Conservation (phyloP, 2,888 invertebrate species). For the Graphium colonna region DNA sequence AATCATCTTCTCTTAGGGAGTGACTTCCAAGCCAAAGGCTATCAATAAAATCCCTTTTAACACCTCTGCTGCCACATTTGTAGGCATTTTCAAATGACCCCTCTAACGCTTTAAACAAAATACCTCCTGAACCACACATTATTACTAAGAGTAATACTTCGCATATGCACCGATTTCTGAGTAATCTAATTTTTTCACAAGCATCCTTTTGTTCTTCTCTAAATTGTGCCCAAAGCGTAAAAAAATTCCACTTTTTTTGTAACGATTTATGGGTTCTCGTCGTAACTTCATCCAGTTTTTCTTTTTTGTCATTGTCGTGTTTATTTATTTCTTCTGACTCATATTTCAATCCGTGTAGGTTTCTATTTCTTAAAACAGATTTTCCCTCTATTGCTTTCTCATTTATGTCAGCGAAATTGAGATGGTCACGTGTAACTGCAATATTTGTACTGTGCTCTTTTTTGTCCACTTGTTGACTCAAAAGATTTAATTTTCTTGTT, state of each 20-base stretch:
- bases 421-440: conserved; percentile 27
- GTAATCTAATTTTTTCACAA: conserved; percentile 70
- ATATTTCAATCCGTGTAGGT: conserved; percentile 41
- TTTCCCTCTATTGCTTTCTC: conserved; percentile 31
- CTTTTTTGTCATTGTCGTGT: conserved; percentile 23
- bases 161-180: conserved; percentile 84
- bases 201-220: conserved; percentile 79
- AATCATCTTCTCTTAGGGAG: conserved; percentile 91
- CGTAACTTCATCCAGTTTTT: too few relatives aligned
- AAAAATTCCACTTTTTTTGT: conserved; percentile 53
- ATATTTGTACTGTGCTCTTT: conserved; percentile 42
- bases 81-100: conserved; percentile 92
- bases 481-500: conserved; percentile 62
- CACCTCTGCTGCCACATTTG: conserved; percentile 92
- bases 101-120: conserved; percentile 90
- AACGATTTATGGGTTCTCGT: conserved; percentile 21
- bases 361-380: conserved; percentile 54
- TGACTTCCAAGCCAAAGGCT: conserved; percentile 90
- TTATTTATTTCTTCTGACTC: conserved; percentile 41
- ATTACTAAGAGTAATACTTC: conserved; percentile 85
- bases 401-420: conserved; percentile 23
- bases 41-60: conserved; percentile 92
- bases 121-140: conserved; percentile 88
- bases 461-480: conserved; percentile 62
- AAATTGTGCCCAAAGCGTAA: conserved; percentile 79